phyloP scores from a whole-genome alignment of 2,113 vertebrate genomes.

The Mellivora capensis region DNA sequence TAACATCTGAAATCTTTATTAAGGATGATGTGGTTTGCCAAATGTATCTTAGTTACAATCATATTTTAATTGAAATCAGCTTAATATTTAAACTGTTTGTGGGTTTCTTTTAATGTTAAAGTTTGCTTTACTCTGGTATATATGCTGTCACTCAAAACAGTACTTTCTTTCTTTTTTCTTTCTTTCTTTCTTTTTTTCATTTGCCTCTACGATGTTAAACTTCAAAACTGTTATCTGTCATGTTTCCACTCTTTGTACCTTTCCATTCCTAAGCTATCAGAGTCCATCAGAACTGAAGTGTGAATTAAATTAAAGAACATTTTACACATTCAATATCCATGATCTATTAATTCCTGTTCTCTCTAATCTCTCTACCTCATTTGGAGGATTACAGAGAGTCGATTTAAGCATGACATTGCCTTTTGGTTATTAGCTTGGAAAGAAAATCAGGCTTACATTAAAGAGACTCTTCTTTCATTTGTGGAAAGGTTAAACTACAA shows the following conservation, averaged over 20 bases:
- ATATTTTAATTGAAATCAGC: not conserved
- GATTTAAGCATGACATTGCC: constrained; percentile 44
- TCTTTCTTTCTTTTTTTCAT: not conserved
- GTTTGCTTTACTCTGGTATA: not conserved
- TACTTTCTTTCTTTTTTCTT: too few relatives aligned
- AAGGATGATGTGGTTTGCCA: not conserved
- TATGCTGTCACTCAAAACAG: not conserved
- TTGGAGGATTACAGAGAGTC: constrained; percentile 52
- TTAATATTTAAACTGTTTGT: not conserved
- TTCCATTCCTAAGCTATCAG: not conserved
- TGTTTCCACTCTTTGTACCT: not conserved
- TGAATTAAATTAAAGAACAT: constrained; percentile 53
- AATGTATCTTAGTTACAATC: not conserved
- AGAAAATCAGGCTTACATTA: constrained; percentile 41
- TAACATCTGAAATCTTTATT: not conserved
- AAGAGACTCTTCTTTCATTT: constrained; percentile 56
- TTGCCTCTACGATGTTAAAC: not conserved
- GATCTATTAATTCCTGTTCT: constrained; percentile 57
- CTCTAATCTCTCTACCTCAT: constrained; percentile 46
- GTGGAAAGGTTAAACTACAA: constrained; percentile 51
- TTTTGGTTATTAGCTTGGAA: constrained; percentile 57
- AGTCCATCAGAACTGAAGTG: constrained; percentile 24
- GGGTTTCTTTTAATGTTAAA: not conserved
- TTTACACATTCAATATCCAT: constrained; percentile 29
- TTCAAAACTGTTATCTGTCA: not conserved